Base-by-base conservation (phyloP, 2,888 invertebrate genomes). In the Heliconius aoede region DNA sequence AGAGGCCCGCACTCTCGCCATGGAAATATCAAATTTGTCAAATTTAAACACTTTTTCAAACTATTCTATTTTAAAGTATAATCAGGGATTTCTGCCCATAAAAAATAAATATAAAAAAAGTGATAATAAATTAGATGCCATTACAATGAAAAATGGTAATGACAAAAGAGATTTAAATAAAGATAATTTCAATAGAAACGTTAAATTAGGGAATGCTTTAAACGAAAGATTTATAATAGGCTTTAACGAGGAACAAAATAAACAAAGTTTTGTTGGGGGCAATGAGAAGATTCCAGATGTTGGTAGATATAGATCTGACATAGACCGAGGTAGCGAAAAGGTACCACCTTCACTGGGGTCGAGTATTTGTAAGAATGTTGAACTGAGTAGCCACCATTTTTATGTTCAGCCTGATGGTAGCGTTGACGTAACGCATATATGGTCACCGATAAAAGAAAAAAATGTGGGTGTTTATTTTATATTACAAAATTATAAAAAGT, bases 131-230 rank as follows among this genome's bases (percentile, higher is more conserved):
- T 67, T 73, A 5, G 79, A 80, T n/a, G 15, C 77, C 8, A 46
- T 67, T 18, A 65, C 64, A 4, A 75, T 67, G 79, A 46, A 76
- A 36, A 81, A 80, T 55, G 73, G 24, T 32, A 79, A 84, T 80
- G 73, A 72, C 8, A 80, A 81, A 77, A 71, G 79, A 36, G 55
- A 58, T 28, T 74, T 79, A 46, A 74, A 26, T 5, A 83, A 83
- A 78, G 82, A 80, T 26, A 85, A 83, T 79, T 93, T 94, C 79
- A 81, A 91, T 72, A 89, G 90, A 78, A 85, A 87, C n/a, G 85
- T 94, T 0, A 94, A 94, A 84, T 84, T 94, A 78, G 93, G 92
- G 0, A 93, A 94, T 78, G 90, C 91, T 15, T 84, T 94, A 72
- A 92, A 93, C 80, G 94, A 94, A 82, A 86, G 83, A 2, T 81